Evolutionary conservation across 2,888 invertebrate species (phyloP).

Genomic region (Nasonovia ribisnigri): DNA sequence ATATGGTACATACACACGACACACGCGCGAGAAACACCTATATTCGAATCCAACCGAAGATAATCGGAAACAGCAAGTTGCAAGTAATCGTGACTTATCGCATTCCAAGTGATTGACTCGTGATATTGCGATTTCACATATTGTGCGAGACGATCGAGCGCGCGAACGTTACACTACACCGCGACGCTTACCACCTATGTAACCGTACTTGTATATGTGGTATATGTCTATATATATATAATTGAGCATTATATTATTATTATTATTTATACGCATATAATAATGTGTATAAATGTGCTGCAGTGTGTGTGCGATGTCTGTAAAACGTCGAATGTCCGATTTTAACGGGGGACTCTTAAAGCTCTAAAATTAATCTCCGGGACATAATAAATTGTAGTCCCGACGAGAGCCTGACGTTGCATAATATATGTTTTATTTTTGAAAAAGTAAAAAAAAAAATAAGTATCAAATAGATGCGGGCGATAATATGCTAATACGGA

Average conservation of each 20-base stretch:
- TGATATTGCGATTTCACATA: conserved; percentile 54
- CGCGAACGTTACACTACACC: neutral
- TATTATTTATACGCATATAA: neutral
- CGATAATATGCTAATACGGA: conserved; percentile 53
- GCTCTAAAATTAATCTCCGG: conserved; percentile 46
- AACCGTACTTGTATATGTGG: neutral
- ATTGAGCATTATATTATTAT: conserved; percentile 18
- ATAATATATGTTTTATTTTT: conserved; percentile 42
- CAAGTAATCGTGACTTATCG: conserved; percentile 61
- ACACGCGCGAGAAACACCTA: neutral
- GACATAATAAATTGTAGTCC: conserved; percentile 28
- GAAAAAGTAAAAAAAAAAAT: conserved; percentile 30
- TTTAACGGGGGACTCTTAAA: conserved; percentile 28
- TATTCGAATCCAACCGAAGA: conserved; percentile 6
- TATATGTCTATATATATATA: neutral
- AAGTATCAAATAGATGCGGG: conserved; percentile 6
- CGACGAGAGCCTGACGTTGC: neutral
- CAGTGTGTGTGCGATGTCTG: neutral
- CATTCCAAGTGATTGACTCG: conserved; percentile 50
- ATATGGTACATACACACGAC: neutral
- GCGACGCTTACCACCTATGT: neutral
- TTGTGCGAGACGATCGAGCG: neutral
- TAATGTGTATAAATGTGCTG: neutral
- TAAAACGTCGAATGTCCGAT: conserved; percentile 37
- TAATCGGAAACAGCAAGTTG: conserved; percentile 41